Conservation (phyloP, 2,797 vertebrate species). For the Holocentrus rufus region DNA sequence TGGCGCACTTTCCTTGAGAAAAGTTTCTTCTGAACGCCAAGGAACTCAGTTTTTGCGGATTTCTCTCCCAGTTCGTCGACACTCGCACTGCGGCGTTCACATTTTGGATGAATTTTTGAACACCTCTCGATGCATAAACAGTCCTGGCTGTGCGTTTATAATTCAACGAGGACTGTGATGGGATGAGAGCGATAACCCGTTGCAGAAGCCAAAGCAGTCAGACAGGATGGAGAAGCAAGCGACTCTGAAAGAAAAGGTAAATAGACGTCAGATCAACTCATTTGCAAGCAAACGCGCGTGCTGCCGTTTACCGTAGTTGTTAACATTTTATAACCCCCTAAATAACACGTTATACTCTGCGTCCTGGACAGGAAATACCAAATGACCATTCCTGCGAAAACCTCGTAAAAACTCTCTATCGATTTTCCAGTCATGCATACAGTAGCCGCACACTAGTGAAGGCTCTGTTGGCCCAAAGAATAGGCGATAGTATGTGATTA, state of each 20-base stretch:
- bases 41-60: slow-evolving; percentile 31
- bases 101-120: slow-evolving; percentile 21
- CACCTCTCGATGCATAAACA: slow-evolving; percentile 22
- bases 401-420: slow-evolving; percentile 65
- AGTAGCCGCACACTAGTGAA: slow-evolving; percentile 35
- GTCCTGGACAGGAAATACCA: slow-evolving; percentile 63
- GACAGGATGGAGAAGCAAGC: slow-evolving; percentile 85
- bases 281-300: neutral
- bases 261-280: slow-evolving; percentile 16
- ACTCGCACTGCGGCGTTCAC: slow-evolving; percentile 21
- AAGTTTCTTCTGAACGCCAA: slow-evolving; percentile 68
- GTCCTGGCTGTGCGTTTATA: slow-evolving; percentile 11
- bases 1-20: slow-evolving; percentile 85
- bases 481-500: slow-evolving; percentile 7
- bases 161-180: slow-evolving; percentile 61
- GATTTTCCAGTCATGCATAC: slow-evolving; percentile 74
- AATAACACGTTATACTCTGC: slow-evolving; percentile 20
- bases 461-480: slow-evolving; percentile 28
- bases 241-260: slow-evolving; percentile 84
- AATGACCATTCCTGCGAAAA: slow-evolving; percentile 64
- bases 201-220: slow-evolving; percentile 63
- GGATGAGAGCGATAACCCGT: slow-evolving; percentile 79
- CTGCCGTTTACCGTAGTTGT: slow-evolving; percentile 14
- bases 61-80: slow-evolving; percentile 29
- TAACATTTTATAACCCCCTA: slow-evolving; percentile 5